Base-by-base conservation (phyloP, 2,888 invertebrate genomes). In the Philereme transversata region DNA sequence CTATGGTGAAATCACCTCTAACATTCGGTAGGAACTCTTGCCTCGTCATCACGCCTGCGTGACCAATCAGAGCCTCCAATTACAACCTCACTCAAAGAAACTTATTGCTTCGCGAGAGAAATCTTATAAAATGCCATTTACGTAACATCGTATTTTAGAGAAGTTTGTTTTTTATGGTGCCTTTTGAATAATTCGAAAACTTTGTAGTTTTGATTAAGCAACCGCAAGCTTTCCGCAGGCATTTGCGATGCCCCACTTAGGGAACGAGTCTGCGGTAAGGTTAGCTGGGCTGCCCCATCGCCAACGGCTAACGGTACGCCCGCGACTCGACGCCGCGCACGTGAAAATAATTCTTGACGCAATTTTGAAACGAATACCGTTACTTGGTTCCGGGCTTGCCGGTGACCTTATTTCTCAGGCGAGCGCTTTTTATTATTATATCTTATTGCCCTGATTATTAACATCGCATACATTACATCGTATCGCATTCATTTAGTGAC, bases 271-370 rank as follows among this genome's bases (percentile, higher is more conserved):
- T 77, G 72, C 72, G 76, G 76, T 72, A 76, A 81, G 79, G 82
- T 78, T 79, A 74, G 79, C 76, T 69, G 78, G 71, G 79, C 71
- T 77, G 79, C 75, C 79, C 72, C 82, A 77, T 71, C 77, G 80
- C 79, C 79, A 78, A 78, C 71, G 78, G 57, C 50, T 62, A 62
- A 62, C 62, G 62, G 62, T 62, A 58, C 62, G 77, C 75, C 78
- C 76, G 82, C 77, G 60, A 60, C 77, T 67, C 76, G 78, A 75
- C 80, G 79, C 78, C 79, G 81, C 82, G 90, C 89, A 90, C 91
- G 90, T 90, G 90, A 90, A 90, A 85, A 90, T 91, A 90, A 90
- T 91, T 90, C 91, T 91, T 89, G 90, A 87, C 86, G 91, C 86
- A 87, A 90, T 91, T 91, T 92, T 90, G 91, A 90, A 91, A 91